These are phyloP conservation scores for Heteractis magnifica DNA, from an alignment of 92 coral and sea anemone species.

Conservation along the genomic window DNA sequence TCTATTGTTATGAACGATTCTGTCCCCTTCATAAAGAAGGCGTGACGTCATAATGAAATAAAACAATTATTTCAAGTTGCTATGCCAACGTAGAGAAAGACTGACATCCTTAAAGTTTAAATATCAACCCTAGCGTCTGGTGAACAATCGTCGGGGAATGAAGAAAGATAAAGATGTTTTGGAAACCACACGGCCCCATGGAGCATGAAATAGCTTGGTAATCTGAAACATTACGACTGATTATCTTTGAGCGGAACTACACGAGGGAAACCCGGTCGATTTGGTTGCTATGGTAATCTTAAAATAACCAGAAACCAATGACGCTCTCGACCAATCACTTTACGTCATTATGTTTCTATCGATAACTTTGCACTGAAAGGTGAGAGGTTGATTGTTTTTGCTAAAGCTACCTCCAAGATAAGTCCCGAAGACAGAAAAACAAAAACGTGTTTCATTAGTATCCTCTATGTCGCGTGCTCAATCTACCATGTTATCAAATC, in stretches of 20 bases:
- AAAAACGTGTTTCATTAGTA: background rate
- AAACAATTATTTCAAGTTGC: background rate
- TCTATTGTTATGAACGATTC: no score
- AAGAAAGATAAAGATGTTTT: background rate
- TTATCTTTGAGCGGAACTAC: background rate
- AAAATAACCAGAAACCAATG: background rate
- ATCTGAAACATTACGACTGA: background rate
- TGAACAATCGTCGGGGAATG: background rate
- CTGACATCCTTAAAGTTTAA: no score
- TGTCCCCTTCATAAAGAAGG: no score
- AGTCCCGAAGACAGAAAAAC: constrained; percentile 1
- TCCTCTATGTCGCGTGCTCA: background rate
- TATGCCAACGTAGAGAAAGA: background rate
- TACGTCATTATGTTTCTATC: background rate
- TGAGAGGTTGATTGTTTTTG: background rate
- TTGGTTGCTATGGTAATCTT: background rate
- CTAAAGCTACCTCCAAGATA: background rate
- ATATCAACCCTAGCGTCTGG: background rate
- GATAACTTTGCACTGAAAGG: background rate
- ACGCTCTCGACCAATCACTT: background rate
- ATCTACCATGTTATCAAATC: background rate
- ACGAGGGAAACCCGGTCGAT: background rate
- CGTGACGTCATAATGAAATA: no score
- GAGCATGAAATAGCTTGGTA: background rate
- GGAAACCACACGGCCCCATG: background rate